phyloP scores from a whole-genome alignment of 1,140 invertebrate species.

The Listronotus oregonensis region DNA sequence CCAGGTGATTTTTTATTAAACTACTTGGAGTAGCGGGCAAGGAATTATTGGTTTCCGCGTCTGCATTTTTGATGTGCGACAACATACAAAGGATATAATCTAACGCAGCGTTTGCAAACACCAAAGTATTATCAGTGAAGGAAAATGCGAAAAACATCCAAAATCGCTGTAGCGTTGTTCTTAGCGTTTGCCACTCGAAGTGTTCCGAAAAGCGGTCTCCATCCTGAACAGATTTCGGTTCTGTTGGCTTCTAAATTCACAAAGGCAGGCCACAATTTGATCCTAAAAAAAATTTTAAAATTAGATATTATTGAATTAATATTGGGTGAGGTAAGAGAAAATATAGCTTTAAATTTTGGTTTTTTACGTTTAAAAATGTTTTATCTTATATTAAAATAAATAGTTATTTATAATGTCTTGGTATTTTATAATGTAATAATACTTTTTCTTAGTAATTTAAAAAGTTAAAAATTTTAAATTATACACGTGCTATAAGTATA shows the following conservation, averaged over 20 bases:
- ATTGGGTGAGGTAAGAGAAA: too few species aligned
- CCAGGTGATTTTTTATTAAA: constrained; percentile 26
- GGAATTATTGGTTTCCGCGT: constrained; percentile 40
- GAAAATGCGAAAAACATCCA: constrained; percentile 93
- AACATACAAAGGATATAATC: constrained; percentile 91
- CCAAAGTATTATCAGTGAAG: constrained; percentile 89
- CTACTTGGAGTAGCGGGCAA: constrained; percentile 26
- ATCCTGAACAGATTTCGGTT: constrained; percentile 90
- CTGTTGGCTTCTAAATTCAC: constrained; percentile 93
- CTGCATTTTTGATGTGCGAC: constrained; percentile 65
- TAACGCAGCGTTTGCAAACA: constrained; percentile 91
- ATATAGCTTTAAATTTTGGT: too few species aligned
- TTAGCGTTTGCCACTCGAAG: constrained; percentile 76
- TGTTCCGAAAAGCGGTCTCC: constrained; percentile 90
- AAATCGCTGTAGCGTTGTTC: constrained; percentile 73
- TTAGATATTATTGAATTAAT: too few species aligned
- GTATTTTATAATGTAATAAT: too few species aligned
- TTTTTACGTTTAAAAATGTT: too few species aligned
- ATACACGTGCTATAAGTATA: too few species aligned
- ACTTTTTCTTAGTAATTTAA: too few species aligned
- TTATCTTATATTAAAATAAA: too few species aligned
- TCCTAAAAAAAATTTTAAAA: constrained; percentile 63
- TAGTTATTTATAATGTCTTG: too few species aligned
- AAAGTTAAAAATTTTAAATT: too few species aligned
- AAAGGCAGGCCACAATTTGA: constrained; percentile 92